Conservation (phyloP, 1,140 invertebrate species). For the Acromyrmex echinatior region DNA sequence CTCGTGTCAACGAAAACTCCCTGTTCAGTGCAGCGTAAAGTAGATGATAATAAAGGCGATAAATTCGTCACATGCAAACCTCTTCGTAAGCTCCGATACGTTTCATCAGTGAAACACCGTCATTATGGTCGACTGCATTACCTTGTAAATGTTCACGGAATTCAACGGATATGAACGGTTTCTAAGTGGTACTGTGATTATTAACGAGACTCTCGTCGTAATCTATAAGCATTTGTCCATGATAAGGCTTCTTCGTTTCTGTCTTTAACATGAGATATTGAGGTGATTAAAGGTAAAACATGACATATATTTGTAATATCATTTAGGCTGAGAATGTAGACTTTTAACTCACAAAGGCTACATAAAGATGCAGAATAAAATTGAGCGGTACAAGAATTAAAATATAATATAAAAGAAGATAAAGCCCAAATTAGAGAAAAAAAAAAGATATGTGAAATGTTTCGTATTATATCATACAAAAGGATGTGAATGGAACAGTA, state of each 20-base stretch:
- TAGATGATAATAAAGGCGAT: slow-evolving; percentile 43
- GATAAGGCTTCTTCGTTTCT: not conserved
- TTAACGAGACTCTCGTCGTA: not conserved
- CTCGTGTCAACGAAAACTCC: not conserved
- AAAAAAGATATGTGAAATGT: not conserved
- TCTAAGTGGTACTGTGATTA: slow-evolving; percentile 16
- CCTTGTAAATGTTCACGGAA: slow-evolving; percentile 19
- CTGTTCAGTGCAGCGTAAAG: not conserved
- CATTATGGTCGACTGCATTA: slow-evolving; percentile 34
- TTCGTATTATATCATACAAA: not conserved
- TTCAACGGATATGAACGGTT: not conserved
- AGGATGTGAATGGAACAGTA: not conserved
- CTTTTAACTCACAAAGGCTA: not conserved
- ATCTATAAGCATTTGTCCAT: slow-evolving; percentile 9
- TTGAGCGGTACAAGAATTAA: not conserved
- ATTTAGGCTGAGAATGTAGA: not conserved
- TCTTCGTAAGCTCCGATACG: not conserved
- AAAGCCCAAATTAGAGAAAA: not conserved
- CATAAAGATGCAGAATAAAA: not conserved
- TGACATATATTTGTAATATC: not conserved
- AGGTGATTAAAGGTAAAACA: not conserved
- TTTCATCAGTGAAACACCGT: slow-evolving; percentile 8
- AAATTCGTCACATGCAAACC: slow-evolving; percentile 36
- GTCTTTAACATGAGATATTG: slow-evolving; percentile 1
- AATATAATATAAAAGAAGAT: not conserved